phyloP scores from a whole-genome alignment of 1,140 invertebrate genomes.

The Tigriopus japonicus region DNA sequence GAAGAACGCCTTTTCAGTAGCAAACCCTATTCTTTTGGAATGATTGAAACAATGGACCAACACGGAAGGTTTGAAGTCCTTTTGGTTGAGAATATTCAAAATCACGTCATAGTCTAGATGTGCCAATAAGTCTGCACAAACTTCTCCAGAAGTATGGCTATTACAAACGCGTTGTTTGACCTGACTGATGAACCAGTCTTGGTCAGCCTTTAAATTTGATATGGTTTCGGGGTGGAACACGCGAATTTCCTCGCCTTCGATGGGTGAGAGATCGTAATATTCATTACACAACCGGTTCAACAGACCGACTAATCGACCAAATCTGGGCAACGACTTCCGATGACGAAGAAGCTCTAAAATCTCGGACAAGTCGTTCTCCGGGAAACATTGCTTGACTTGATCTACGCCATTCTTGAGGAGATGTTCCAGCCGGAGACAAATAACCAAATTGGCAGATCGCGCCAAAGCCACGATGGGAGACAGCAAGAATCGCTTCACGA shows the following conservation, averaged over 20 bases:
- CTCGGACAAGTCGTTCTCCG: not conserved
- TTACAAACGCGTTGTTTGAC: not conserved
- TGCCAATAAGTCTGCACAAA: not conserved
- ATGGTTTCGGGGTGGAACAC: constrained; percentile 1
- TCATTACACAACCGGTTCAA: not conserved
- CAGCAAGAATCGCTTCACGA: not conserved
- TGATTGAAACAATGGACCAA: not conserved
- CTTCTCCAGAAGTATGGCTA: not conserved
- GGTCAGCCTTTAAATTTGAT: not conserved
- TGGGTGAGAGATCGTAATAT: constrained; percentile 4
- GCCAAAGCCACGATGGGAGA: not conserved
- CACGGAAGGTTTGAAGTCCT: not conserved
- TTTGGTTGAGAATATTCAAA: not conserved
- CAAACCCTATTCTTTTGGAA: no score
- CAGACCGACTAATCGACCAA: constrained; percentile 1
- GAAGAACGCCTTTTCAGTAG: no score
- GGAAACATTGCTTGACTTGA: not conserved
- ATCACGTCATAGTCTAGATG: not conserved
- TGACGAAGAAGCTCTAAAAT: not conserved
- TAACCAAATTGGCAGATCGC: not conserved
- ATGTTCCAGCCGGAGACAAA: not conserved
- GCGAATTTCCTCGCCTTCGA: not conserved
- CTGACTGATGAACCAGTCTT: constrained; percentile 8
- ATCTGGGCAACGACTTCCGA: not conserved
- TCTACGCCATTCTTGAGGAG: not conserved